A percentile compares a stretch with the other conserved stretches of the same genome.
Conservation (phyloP, 2,888 invertebrate species). For the Acrocyrtus sp. region DNA sequence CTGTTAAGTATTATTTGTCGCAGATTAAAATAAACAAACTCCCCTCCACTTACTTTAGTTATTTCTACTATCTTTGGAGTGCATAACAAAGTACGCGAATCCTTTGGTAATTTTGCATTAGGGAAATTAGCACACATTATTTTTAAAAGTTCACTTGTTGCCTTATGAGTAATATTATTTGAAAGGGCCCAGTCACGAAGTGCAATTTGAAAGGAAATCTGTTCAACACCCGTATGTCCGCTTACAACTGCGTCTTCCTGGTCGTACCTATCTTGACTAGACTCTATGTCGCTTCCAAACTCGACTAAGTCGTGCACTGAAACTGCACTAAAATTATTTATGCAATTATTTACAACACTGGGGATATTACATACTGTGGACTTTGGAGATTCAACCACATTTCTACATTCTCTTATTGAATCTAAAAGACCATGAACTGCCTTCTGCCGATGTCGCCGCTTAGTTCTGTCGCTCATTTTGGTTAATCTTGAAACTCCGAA, state of each 20-base stretch:
- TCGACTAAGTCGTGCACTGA: not conserved
- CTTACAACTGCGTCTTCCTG: not conserved
- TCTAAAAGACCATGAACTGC: no score
- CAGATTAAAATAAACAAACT: conserved; percentile 11
- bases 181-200: not conserved
- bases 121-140: not conserved
- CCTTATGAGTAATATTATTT: not conserved
- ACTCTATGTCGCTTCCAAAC: not conserved
- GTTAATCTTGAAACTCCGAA: no score
- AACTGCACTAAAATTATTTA: not conserved
- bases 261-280: not conserved
- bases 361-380: not conserved
- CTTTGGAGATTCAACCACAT: not conserved
- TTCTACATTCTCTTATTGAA: not conserved
- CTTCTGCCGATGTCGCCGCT: no score
- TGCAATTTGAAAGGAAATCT: not conserved
- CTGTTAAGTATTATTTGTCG: not conserved
- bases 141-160: not conserved
- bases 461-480: no score
- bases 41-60: not conserved
- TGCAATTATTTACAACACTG: not conserved
- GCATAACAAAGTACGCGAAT: conserved; percentile 13
- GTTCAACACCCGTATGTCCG: not conserved
- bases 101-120: not conserved
- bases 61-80: conserved; percentile 2